These are phyloP conservation scores for Poeciliopsis turrubarensis DNA, from an alignment of 2,113 vertebrate genomes.

Conservation along the genomic window DNA sequence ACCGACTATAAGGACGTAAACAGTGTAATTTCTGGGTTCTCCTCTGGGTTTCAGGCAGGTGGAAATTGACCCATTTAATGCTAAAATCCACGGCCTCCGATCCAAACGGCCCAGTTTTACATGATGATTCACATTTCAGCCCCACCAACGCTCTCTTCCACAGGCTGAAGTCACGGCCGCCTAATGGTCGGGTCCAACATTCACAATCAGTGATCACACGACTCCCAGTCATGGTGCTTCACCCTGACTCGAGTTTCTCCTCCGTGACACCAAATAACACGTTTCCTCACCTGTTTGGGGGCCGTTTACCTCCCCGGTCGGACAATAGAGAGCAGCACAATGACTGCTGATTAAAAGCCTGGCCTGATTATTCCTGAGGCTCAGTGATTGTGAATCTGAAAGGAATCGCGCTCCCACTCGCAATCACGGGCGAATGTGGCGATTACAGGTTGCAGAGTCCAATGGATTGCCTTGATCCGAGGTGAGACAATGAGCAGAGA, in stretches of 20 bases:
- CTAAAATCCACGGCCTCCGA: not conserved
- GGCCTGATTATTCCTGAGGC: conserved; percentile 50
- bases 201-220: conserved; percentile 11
- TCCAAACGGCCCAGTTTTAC: not conserved
- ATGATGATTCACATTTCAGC: not conserved
- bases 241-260: conserved; percentile 31
- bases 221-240: conserved; percentile 15
- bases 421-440: conserved; percentile 50
- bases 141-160: not conserved
- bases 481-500: conserved; percentile 14
- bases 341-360: conserved; percentile 55
- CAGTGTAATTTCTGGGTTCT: no score
- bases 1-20: no score
- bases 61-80: not conserved
- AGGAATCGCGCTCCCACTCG: conserved; percentile 8
- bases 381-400: conserved; percentile 47
- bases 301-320: conserved; percentile 37
- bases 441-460: conserved; percentile 40
- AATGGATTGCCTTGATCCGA: conserved; percentile 16
- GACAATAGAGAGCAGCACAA: conserved; percentile 53
- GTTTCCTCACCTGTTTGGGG: conserved; percentile 31
- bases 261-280: conserved; percentile 29
- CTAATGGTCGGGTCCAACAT: conserved; percentile 2
- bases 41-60: no score
- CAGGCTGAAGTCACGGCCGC: conserved; percentile 12